Evolutionary conservation across 2,888 invertebrate genomes (phyloP).

Genomic region (Parelbella ahira): DNA sequence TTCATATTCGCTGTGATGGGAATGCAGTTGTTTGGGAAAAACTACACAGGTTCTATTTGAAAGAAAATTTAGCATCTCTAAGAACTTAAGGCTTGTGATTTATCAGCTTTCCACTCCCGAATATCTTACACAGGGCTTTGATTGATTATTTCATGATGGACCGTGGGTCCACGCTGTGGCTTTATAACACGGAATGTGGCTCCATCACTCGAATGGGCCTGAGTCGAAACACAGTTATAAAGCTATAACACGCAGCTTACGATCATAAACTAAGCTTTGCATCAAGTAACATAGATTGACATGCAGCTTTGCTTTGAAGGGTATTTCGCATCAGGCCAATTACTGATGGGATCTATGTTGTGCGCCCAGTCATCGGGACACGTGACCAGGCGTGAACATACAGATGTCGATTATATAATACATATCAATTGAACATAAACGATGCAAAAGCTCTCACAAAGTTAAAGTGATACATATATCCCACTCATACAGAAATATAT

Average conservation of each 20-base stretch:
- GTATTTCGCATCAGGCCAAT: slow-evolving; percentile 66
- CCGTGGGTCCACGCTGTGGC: slow-evolving; percentile 67
- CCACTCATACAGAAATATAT: slow-evolving; percentile 71
- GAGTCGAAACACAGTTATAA: slow-evolving; percentile 64
- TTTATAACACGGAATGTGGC: slow-evolving; percentile 70
- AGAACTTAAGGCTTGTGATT: slow-evolving; percentile 64
- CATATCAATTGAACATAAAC: slow-evolving; percentile 32
- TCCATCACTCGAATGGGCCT: slow-evolving; percentile 46
- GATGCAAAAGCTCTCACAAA: slow-evolving; percentile 49
- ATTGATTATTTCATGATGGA: slow-evolving; percentile 68
- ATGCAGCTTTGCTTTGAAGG: slow-evolving; percentile 78
- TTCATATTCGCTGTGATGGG: slow-evolving; percentile 99
- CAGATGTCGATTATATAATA: slow-evolving; percentile 27
- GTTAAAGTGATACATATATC: slow-evolving; percentile 62
- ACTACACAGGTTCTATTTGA: slow-evolving; percentile 86
- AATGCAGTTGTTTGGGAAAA: slow-evolving; percentile 96
- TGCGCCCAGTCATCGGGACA: slow-evolving; percentile 29
- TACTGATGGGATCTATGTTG: slow-evolving; percentile 78
- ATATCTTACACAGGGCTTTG: slow-evolving; percentile 76
- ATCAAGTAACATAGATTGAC: slow-evolving; percentile 76
- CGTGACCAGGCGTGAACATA: slow-evolving; percentile 31
- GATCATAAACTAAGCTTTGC: slow-evolving; percentile 76
- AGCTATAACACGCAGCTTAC: slow-evolving; percentile 77
- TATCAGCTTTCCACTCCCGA: slow-evolving; percentile 77
- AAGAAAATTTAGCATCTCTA: slow-evolving; percentile 75